These are phyloP conservation scores for Popillia japonica DNA, from an alignment of 1,140 invertebrate genomes.

Conservation along the genomic window DNA sequence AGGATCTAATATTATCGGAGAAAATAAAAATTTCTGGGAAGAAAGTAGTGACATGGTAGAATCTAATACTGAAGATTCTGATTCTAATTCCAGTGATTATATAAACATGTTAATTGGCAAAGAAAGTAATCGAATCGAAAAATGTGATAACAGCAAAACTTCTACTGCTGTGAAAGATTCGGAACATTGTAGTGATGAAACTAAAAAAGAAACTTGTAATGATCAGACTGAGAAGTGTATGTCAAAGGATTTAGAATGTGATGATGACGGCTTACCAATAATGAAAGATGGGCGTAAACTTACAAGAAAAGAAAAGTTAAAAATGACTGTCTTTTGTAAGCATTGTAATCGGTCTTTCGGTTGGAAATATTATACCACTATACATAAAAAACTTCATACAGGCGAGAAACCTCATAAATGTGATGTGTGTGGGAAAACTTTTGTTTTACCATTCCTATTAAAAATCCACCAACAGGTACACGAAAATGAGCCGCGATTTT, in stretches of 20 bases:
- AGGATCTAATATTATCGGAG: no score
- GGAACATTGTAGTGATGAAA: no score
- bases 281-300: background rate
- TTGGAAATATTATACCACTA: conserved; percentile 15
- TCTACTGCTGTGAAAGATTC: no score
- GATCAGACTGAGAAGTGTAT: background rate
- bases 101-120: no score
- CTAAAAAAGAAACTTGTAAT: background rate
- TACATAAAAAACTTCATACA: conserved; percentile 58
- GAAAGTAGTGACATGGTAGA: no score
- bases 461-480: background rate
- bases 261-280: background rate
- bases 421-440: conserved; percentile 39
- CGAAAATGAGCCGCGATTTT: conserved; percentile 47
- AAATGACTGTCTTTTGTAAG: background rate
- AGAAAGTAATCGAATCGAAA: no score
- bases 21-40: no score
- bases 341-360: conserved; percentile 37
- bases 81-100: no score
- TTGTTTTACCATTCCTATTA: background rate
- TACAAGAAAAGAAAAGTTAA: background rate
- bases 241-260: background rate
- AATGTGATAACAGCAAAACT: no score
- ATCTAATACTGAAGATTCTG: no score
- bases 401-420: conserved; percentile 49